Base-by-base conservation (phyloP, 2,888 invertebrate species). In the Leptopilina syphax region DNA sequence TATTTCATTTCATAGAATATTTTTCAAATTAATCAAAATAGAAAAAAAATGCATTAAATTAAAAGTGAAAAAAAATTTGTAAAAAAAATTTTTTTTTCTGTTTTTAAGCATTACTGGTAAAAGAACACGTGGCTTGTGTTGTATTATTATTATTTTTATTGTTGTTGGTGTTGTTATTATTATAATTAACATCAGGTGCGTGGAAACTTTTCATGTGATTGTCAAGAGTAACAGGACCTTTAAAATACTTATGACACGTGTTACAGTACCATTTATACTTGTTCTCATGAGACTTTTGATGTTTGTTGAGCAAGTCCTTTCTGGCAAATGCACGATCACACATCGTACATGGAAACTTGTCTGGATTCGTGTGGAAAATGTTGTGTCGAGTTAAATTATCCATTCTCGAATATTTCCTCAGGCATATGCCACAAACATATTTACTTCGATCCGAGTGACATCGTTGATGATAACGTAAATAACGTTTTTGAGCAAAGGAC, bases 371-470 rank as follows among this genome's bases (percentile, higher is more conserved):
- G 82, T 91, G 91, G 73, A 89, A 89, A 4, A 86, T 87, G 76
- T 88, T 90, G 83, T 91, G 91, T 34, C 91, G 88, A 47, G 90
- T 88, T 44, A 91, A 77, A 82, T 91, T 91, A 82, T 91, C 91
- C 78, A 89, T 79, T 24, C 91, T 85, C 50, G 91, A 91, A 81
- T 91, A 91, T 57, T 89, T 89, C 76, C 86, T 88, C 5, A 88
- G 87, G 78, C 91, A 91, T 78, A 91, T 90, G 44, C 88, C 87
- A 79, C 91, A 91, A 47, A 88, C 88, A 77, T 87, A 91, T 83
- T 90, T 91, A 78, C 83, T 87, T 77, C 88, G 87, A 18, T 90
- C 90, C 3, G 87, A 88, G 76, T 91, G 91, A 63, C 89, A 89
- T 10, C 89, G 84, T 77, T 88, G 90, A 82, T 91, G 91, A 57